These are phyloP conservation scores for Ornithoptera alexandrae DNA, from an alignment of 2,888 invertebrate species.

Conservation along the genomic window DNA sequence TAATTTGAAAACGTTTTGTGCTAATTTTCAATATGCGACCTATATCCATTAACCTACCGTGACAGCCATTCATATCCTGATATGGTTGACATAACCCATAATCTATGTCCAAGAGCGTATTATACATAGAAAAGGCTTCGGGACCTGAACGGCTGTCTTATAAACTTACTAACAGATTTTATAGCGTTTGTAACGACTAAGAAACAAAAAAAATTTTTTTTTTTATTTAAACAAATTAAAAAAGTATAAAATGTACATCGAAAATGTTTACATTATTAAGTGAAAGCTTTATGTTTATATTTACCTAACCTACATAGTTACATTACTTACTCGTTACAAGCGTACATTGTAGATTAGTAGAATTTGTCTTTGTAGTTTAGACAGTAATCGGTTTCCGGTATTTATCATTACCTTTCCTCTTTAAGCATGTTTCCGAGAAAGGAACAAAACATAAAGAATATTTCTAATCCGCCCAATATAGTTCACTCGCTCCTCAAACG, in stretches of 20 bases:
- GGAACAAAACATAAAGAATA: background rate
- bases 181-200: conserved; percentile 16
- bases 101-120: too few relatives aligned
- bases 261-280: too few relatives aligned
- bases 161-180: conserved; percentile 16
- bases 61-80: conserved; percentile 3
- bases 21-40: conserved; percentile 16
- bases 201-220: background rate
- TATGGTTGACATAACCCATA: background rate
- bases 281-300: too few relatives aligned
- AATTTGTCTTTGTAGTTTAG: conserved; percentile 19
- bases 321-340: conserved; percentile 9
- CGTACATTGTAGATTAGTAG: conserved; percentile 9
- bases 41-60: conserved; percentile 4
- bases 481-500: too few relatives aligned
- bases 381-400: conserved; percentile 8
- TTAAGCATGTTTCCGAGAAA: background rate
- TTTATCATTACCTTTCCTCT: conserved; percentile 9
- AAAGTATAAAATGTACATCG: too few relatives aligned
- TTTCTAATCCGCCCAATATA: too few relatives aligned
- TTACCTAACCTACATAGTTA: background rate
- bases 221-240: too few relatives aligned
- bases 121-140: background rate
- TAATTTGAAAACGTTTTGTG: conserved; percentile 7
- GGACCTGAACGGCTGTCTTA: conserved; percentile 4